These are phyloP conservation scores for Brienomyrus longianalis DNA, from an alignment of 2,113 vertebrate species.

Conservation along the genomic window DNA sequence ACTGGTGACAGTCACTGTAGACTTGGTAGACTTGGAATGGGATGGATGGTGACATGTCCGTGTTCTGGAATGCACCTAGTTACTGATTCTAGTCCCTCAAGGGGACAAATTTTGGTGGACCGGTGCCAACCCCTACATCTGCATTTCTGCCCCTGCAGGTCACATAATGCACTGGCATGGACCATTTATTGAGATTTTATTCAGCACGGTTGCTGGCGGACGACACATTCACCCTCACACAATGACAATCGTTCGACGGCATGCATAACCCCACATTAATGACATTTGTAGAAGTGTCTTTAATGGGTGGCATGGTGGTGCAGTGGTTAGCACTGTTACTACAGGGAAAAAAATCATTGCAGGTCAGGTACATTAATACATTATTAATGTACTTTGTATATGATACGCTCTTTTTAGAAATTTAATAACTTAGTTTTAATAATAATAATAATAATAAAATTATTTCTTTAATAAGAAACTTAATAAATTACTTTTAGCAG, in stretches of 20 bases:
- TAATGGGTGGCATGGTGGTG: background rate
- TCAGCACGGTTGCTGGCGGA: too few species aligned
- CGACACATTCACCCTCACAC: background rate
- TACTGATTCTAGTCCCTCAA: background rate
- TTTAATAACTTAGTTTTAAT: too few species aligned
- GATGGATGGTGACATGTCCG: background rate
- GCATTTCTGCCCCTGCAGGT: background rate
- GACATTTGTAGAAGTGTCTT: background rate
- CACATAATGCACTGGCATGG: background rate
- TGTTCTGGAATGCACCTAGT: background rate
- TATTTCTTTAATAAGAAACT: too few species aligned
- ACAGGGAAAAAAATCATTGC: background rate
- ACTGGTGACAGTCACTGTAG: constrained; percentile 8
- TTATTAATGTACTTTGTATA: background rate
- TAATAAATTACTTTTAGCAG: background rate
- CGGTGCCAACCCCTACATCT: background rate
- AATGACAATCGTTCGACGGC: background rate
- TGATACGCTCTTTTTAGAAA: background rate
- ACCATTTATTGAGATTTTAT: too few species aligned
- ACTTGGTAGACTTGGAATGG: background rate
- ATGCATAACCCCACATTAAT: background rate
- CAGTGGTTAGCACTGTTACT: too few species aligned
- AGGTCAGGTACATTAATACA: background rate
- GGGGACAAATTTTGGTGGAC: background rate
- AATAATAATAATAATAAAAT: too few species aligned